A percentile compares a stretch with the other conserved stretches of the same genome.
Conservation (phyloP, 2,113 vertebrate genomes). For the Oncorhynchus gorbuscha region DNA sequence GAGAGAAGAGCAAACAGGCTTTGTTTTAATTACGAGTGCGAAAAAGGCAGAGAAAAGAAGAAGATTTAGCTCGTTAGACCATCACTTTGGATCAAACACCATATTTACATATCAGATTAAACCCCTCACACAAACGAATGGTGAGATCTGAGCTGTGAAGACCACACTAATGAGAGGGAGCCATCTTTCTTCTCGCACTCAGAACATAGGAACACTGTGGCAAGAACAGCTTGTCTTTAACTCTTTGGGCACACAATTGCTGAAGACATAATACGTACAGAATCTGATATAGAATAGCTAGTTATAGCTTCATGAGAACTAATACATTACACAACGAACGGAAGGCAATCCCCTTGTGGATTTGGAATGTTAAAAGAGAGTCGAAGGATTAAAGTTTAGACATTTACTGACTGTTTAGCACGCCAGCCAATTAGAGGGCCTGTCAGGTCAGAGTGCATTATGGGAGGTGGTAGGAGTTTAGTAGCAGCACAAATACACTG, state of each 20-base stretch:
- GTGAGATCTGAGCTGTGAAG: slow-evolving; percentile 84
- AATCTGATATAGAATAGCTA: slow-evolving; percentile 21
- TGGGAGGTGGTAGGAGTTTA: slow-evolving; percentile 86
- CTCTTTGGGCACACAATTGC: slow-evolving; percentile 45
- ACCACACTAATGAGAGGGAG: slow-evolving; percentile 84
- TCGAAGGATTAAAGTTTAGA: slow-evolving; percentile 84
- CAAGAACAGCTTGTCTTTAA: slow-evolving; percentile 81
- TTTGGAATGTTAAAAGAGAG: slow-evolving; percentile 79
- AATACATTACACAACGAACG: slow-evolving; percentile 6
- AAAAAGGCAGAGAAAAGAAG: slow-evolving; percentile 56
- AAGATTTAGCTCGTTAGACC: slow-evolving; percentile 84
- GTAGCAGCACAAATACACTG: slow-evolving; percentile 85
- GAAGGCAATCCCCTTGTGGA: slow-evolving; percentile 75
- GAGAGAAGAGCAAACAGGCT: slow-evolving; percentile 68
- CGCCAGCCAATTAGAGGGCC: slow-evolving; percentile 88
- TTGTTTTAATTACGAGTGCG: slow-evolving; percentile 85
- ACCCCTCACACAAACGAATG: slow-evolving; percentile 83
- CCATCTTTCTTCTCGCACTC: slow-evolving; percentile 70
- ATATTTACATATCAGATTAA: slow-evolving; percentile 98
- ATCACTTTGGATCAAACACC: slow-evolving; percentile 84
- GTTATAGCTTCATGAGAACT: slow-evolving; percentile 34
- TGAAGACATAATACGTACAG: slow-evolving; percentile 40
- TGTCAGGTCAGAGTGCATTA: slow-evolving; percentile 89
- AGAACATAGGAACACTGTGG: slow-evolving; percentile 30
- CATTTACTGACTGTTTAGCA: slow-evolving; percentile 83